These are phyloP conservation scores for Xyrauchen texanus DNA, from an alignment of 2,113 vertebrate species.

Conservation along the genomic window DNA sequence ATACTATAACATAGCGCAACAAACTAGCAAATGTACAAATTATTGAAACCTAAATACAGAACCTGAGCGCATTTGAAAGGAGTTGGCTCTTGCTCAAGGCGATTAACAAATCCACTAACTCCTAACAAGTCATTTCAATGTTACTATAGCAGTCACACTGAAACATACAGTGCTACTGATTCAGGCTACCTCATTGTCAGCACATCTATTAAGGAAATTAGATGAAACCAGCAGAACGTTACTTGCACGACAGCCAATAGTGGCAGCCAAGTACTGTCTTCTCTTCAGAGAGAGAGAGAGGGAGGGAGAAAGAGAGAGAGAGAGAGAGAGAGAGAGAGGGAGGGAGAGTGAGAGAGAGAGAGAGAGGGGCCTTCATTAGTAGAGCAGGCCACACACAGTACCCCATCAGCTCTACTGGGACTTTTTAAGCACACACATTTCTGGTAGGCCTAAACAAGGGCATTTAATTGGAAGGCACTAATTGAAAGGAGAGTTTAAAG, in stretches of 20 bases:
- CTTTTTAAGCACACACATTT: conserved; percentile 17
- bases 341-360: not conserved
- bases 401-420: conserved; percentile 13
- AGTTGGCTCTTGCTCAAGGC: not conserved
- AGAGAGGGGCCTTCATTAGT: conserved; percentile 27
- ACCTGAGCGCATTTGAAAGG: not conserved
- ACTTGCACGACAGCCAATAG: conserved; percentile 42
- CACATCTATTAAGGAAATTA: conserved; percentile 47
- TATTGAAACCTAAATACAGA: not conserved
- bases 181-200: conserved; percentile 35
- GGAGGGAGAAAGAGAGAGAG: not conserved
- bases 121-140: conserved; percentile 4
- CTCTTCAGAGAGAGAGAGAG: conserved; percentile 17
- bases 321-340: not conserved
- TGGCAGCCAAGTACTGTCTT: conserved; percentile 37
- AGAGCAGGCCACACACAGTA: conserved; percentile 35
- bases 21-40: no score
- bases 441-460: conserved; percentile 22
- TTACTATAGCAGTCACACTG: conserved; percentile 14
- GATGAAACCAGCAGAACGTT: conserved; percentile 42
- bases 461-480: conserved; percentile 12
- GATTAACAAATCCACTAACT: conserved; percentile 15
- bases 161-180: conserved; percentile 23
- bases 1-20: not conserved
- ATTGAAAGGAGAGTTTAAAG: conserved; percentile 4